Evolutionary conservation across 2,113 vertebrate genomes (phyloP).

Genomic region (Benitochromis conjunctus): DNA sequence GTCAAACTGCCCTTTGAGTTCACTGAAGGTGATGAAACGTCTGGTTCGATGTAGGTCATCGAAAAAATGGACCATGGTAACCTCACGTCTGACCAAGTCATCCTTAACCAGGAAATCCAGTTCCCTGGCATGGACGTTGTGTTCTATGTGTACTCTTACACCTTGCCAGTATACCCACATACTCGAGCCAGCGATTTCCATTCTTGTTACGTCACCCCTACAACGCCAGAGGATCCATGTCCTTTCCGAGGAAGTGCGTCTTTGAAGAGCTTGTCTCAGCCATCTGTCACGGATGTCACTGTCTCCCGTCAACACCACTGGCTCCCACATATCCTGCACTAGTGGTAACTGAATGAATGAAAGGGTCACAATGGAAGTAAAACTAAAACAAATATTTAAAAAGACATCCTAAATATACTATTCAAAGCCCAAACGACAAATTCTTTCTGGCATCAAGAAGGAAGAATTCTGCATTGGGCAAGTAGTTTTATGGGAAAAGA

Average conservation of each 20-base stretch:
- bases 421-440: neutral
- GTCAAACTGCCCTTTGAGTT: neutral
- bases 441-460: neutral
- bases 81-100: constrained; percentile 53
- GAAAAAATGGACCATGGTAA: constrained; percentile 35
- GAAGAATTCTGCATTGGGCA: neutral
- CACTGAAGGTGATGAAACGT: neutral
- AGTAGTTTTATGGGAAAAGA: neutral
- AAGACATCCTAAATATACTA: neutral
- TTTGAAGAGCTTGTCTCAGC: constrained; percentile 60
- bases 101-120: constrained; percentile 56
- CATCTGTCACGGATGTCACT: constrained; percentile 64
- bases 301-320: constrained; percentile 30
- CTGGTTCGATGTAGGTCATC: constrained; percentile 11
- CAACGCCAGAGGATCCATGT: constrained; percentile 36
- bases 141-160: constrained; percentile 45
- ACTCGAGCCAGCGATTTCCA: constrained; percentile 41
- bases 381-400: neutral
- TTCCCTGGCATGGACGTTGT: constrained; percentile 54
- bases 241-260: constrained; percentile 48
- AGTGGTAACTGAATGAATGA: neutral
- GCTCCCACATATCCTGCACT: neutral
- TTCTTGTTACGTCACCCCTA: constrained; percentile 6
- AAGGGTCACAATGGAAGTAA: neutral
- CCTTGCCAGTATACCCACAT: constrained; percentile 54